Evolutionary conservation across 2,888 invertebrate genomes (phyloP).

Genomic region (Linyphia triangularis): DNA sequence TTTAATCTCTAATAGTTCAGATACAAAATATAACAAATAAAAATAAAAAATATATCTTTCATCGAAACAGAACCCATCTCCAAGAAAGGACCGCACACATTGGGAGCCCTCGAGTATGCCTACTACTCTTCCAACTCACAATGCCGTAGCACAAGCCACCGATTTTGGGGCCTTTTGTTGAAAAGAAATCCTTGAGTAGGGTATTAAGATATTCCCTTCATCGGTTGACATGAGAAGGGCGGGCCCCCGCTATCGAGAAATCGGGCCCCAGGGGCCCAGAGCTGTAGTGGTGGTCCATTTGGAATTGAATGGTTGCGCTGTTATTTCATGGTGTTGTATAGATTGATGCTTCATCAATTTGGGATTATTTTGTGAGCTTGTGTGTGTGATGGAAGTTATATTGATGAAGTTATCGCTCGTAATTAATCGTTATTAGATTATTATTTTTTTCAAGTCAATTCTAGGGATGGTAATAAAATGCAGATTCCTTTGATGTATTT

Average conservation of each 20-base stretch:
- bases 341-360: neutral
- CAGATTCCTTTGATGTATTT: too few relatives aligned
- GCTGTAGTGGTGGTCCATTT: neutral
- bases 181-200: neutral
- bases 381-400: too few relatives aligned
- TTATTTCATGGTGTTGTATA: neutral
- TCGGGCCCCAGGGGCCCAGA: neutral
- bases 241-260: constrained; percentile 8
- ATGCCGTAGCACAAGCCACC: too few relatives aligned
- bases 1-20: neutral
- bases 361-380: neutral
- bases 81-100: neutral
- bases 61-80: neutral
- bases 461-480: too few relatives aligned
- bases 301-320: too few relatives aligned
- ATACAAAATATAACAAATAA: too few relatives aligned
- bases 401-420: neutral
- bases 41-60: neutral
- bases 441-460: too few relatives aligned
- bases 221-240: constrained; percentile 29
- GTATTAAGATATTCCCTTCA: constrained; percentile 34
- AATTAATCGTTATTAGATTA: neutral
- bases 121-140: too few relatives aligned
- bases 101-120: neutral
- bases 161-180: neutral